Evolutionary conservation across 2,888 invertebrate genomes (phyloP).

Genomic region (Lacanobia wlatinum): DNA sequence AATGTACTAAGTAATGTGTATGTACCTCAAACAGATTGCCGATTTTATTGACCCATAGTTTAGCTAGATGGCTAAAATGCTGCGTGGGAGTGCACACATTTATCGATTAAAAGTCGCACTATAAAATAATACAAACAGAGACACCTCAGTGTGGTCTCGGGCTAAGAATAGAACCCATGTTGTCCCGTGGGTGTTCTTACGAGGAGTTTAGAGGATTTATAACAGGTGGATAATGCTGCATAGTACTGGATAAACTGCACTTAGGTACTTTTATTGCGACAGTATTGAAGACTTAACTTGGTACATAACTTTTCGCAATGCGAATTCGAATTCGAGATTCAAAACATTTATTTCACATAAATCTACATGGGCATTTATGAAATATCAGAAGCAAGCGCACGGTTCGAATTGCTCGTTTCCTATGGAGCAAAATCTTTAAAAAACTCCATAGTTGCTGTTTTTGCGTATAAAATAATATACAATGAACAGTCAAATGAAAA

Average conservation of each 20-base stretch:
- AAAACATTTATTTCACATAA: neutral
- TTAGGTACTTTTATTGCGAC: conserved; percentile 14
- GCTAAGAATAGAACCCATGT: conserved; percentile 46
- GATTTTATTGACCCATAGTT: conserved; percentile 43
- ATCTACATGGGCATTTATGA: neutral
- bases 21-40: conserved; percentile 7
- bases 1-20: neutral
- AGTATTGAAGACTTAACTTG: conserved; percentile 20
- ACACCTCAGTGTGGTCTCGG: conserved; percentile 36
- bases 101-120: conserved; percentile 55
- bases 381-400: no score
- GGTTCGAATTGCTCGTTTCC: neutral
- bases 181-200: conserved; percentile 50
- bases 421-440: neutral
- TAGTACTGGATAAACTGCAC: conserved; percentile 25
- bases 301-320: neutral
- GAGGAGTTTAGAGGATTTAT: conserved; percentile 46
- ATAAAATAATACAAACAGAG: conserved; percentile 52
- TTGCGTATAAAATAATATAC: neutral
- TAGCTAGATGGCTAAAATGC: conserved; percentile 13
- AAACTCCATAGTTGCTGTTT: neutral
- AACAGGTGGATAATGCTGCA: conserved; percentile 25
- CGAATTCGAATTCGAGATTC: neutral
- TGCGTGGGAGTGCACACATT: conserved; percentile 57
- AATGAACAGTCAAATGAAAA: neutral